These are phyloP conservation scores for Strongylocentrotus purpuratus DNA, from an alignment of 35 echinoderm and acorn worm genomes.

Conservation along the genomic window DNA sequence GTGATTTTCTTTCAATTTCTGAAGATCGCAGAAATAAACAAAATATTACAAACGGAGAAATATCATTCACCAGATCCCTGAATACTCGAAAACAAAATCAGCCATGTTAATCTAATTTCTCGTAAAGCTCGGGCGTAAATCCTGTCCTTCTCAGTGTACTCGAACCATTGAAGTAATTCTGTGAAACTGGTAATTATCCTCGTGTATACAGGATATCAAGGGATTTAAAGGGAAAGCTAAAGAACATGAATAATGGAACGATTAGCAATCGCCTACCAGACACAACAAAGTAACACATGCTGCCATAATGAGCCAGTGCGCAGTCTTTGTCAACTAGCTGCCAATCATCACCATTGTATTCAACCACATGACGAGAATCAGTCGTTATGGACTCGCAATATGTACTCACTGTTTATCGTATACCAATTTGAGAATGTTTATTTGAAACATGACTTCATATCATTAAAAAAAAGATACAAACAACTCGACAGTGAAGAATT, in stretches of 20 bases:
- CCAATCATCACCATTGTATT: slow-evolving; percentile 28
- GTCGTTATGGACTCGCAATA: neutral
- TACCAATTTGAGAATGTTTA: no score
- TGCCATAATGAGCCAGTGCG: neutral
- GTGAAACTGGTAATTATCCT: neutral
- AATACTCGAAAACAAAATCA: no score
- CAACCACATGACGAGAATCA: slow-evolving; percentile 7
- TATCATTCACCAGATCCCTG: no score
- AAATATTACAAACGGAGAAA: no score
- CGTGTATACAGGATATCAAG: neutral
- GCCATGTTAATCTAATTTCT: no score
- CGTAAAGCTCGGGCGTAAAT: no score
- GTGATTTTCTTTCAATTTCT: no score
- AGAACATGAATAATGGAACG: neutral
- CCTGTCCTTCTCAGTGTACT: no score
- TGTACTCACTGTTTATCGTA: neutral
- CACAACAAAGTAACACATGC: slow-evolving; percentile 14
- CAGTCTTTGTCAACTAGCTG: slow-evolving; percentile 3
- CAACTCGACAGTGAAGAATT: no score
- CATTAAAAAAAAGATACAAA: no score
- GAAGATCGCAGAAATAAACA: no score
- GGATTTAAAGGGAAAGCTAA: neutral
- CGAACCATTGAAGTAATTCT: neutral
- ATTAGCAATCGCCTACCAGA: slow-evolving; percentile 35
- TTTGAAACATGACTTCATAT: no score